phyloP scores from a whole-genome alignment of 2,888 invertebrate species.

The Tholera decimalis region DNA sequence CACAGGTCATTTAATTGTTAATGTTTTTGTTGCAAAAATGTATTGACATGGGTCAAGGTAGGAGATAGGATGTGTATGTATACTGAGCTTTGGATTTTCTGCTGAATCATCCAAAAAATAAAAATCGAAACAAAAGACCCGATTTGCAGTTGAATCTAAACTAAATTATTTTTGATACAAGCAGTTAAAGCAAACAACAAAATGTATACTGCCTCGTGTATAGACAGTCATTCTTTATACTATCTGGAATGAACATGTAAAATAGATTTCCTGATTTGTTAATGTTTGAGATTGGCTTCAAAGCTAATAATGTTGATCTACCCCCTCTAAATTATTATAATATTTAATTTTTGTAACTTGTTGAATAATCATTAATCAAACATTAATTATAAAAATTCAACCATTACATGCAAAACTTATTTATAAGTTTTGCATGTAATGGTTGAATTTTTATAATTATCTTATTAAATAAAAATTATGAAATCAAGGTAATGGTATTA shows the following conservation, averaged over 20 bases:
- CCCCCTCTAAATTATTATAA: conserved; percentile 12
- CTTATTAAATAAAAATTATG: not conserved
- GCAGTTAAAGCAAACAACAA: not conserved
- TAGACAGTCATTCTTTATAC: conserved; percentile 14
- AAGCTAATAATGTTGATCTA: conserved; percentile 27
- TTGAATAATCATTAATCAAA: conserved; percentile 20
- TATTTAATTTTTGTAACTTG: conserved; percentile 12
- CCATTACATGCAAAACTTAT: too few relatives aligned
- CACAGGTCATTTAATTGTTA: not conserved
- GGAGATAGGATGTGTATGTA: not conserved
- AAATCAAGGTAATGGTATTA: not conserved
- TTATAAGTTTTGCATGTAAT: conserved; percentile 4
- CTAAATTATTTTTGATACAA: not conserved
- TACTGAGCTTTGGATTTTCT: not conserved
- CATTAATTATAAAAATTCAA: too few relatives aligned
- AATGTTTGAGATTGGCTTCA: conserved; percentile 22
- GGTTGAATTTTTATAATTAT: not conserved
- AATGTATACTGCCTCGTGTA: not conserved
- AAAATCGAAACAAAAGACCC: not conserved
- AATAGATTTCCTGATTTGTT: not conserved
- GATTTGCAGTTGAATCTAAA: not conserved
- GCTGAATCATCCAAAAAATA: too few relatives aligned
- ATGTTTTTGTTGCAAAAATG: not conserved
- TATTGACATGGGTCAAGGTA: not conserved
- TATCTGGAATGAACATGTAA: conserved; percentile 31